phyloP scores from a whole-genome alignment of 2,113 vertebrate species.

The Mormyrus lacerda region DNA sequence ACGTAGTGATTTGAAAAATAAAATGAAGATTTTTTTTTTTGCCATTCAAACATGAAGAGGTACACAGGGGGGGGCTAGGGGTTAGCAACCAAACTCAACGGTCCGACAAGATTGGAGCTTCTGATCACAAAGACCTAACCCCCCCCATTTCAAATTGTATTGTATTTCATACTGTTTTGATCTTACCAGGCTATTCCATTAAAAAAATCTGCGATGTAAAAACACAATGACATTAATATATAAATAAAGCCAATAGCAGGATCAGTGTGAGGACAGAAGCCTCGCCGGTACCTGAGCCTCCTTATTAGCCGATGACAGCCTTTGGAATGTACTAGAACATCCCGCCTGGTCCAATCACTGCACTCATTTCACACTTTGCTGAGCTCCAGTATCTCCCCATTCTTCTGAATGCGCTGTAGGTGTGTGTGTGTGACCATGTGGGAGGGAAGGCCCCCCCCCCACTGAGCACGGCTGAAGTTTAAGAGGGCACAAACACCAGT shows the following conservation, averaged over 20 bases:
- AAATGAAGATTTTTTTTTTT: neutral
- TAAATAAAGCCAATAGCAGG: neutral
- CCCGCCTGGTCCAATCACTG: constrained; percentile 8
- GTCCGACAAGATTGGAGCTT: neutral
- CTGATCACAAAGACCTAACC: neutral
- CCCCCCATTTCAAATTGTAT: neutral
- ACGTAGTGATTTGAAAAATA: neutral
- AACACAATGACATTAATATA: neutral
- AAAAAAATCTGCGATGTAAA: neutral
- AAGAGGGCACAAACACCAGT: neutral
- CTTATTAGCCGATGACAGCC: constrained; percentile 23
- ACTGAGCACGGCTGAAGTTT: neutral
- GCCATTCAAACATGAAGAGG: too few species aligned
- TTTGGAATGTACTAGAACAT: constrained; percentile 7
- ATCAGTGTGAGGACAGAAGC: neutral
- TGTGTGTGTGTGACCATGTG: neutral
- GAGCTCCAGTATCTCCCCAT: neutral
- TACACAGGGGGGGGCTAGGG: neutral
- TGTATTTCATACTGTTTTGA: neutral
- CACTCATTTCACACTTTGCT: constrained; percentile 26
- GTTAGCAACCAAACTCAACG: neutral
- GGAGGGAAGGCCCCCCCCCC: neutral
- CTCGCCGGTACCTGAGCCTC: neutral
- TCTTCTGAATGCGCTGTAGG: neutral
- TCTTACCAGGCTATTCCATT: neutral